A percentile compares a stretch with the other conserved stretches of the same genome.
These are phyloP conservation scores for Cheilosia vulpina DNA, from an alignment of 2,888 invertebrate genomes.

Conservation along the genomic window DNA sequence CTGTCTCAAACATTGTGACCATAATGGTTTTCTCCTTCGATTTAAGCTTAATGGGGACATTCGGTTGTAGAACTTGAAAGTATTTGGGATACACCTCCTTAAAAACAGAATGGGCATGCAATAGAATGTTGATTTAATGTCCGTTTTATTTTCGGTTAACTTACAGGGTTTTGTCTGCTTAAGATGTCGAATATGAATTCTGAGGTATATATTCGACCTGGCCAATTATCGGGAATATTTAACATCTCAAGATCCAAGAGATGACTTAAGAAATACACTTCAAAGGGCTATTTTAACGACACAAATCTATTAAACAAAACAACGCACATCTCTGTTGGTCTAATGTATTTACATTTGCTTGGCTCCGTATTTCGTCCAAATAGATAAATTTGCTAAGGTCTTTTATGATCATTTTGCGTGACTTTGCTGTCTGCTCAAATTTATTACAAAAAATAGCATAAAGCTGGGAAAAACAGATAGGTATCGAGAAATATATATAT, in stretches of 20 bases:
- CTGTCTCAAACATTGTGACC: constrained; percentile 65
- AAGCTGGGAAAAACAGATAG: not conserved
- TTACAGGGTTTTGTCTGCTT: constrained; percentile 49
- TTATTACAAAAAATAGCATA: not conserved
- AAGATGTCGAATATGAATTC: constrained; percentile 57
- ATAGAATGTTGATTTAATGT: not conserved
- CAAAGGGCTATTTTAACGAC: constrained; percentile 7
- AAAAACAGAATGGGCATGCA: not conserved
- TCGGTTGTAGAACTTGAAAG: constrained; percentile 30
- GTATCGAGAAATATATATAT: not conserved
- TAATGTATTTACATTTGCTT: constrained; percentile 36
- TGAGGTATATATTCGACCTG: constrained; percentile 57
- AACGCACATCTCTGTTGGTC: not conserved
- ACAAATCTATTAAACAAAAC: not conserved
- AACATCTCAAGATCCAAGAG: constrained; percentile 51
- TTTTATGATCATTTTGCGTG: constrained; percentile 60
- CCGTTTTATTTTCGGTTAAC: not conserved
- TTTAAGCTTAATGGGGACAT: constrained; percentile 56
- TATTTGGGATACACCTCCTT: constrained; percentile 22
- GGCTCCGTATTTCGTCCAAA: constrained; percentile 43
- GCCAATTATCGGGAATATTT: constrained; percentile 48
- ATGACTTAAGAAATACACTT: constrained; percentile 61
- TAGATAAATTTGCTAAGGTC: constrained; percentile 49
- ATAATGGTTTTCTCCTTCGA: constrained; percentile 46
- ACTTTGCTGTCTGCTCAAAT: not conserved